Evolutionary conservation across 2,888 invertebrate species (phyloP), one percentile per base, ranked within the genome.

Genomic region (Melikaiella ostensackeni): DNA sequence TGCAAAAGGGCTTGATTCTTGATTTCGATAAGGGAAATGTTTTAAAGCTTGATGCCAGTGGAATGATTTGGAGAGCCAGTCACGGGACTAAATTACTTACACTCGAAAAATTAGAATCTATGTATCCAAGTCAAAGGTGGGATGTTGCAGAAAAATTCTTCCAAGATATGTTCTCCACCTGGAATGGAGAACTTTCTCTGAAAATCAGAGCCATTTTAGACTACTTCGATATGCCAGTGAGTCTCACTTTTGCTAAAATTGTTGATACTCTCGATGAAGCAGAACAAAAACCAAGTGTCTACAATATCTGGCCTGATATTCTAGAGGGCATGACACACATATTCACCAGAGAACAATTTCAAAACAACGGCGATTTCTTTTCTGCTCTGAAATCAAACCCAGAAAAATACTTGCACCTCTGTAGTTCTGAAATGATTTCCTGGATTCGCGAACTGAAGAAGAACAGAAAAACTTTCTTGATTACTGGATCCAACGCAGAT

Each of bases 401-500:
- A 7, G 77, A 82, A 8, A 92, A 93, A 70, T 96, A 94, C 88
- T 92, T 95, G 50, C 92, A 94, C 38, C 93, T 93, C 84, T 94
- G 94, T 80, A 92, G 92, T 74, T 84, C 90, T 0, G 86, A 91
- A 64, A 90, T 94, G 7, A 84, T 94, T 1, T 85, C 92, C 8
- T 96, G 95, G 95, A 90, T 96, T 42, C 77, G 91, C 82, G 88
- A 93, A 57, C 84, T 96, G 38, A 93, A 92, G 55, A 88, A 91
- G 50, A 92, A 92, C 0, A 94, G 94, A 84, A 91, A 92, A 73
- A 91, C 94, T 5, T 96, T 95, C 89, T 91, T 96, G 7, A 92
- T 96, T 24, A 96, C 96, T 1, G 96, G 96, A 1, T 96, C 96
- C 0, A 93, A 95, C 87, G 92, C 93, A 6, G 96, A 96, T 89